Base-by-base conservation (phyloP, 2,797 vertebrate species). In the Cossypha polioptera region DNA sequence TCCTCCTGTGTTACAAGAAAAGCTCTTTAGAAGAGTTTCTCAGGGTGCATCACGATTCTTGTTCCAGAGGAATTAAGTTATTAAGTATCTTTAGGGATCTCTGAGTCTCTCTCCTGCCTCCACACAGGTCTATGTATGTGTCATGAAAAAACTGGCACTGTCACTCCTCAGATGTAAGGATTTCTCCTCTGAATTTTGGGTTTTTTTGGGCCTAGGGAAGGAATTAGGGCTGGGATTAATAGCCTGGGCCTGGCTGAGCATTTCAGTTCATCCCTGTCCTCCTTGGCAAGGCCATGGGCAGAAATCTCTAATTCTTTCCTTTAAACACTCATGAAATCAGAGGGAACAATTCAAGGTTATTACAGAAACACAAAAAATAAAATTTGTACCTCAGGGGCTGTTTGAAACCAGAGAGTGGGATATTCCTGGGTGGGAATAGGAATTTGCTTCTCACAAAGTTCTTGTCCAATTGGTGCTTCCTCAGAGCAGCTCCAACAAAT, bases 91-190 rank as follows among this genome's bases (percentile, higher is more conserved):
- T 71, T 24, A 45, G 17, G 31, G 6, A 14, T 65, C 9, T 25
- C 26, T 72, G 73, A 43, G 33, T 71, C 14, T 42, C 51, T 61
- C 45, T 61, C 17, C 31, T 71, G 8, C 35, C 36, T 77, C 53
- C 55, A 35, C 5, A 4, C 9, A 9, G 8, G 21, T 61, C 16
- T 35, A 0, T 13, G 0, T 20, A 16, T 8, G 22, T 65, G 62
- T 74, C 54, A 11, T 65, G 40, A 43, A 75, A 43, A 75, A 40
- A 62, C 22, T n/a, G 45, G 14, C 26, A 16, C 45, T 36, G 5
- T 45, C 45, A 4, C 15, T 57, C 33, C 11, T 29, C 50, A 55
- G 7, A 21, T 42, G 16, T 9, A 17, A 38, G 16, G n/a, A 29
- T 57, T 71, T 71, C 38, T 74, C 9, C 35, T 67, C 28, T 14